A percentile compares a stretch with the other conserved stretches of the same genome.
Evolutionary conservation across 1,140 invertebrate genomes (phyloP).

Genomic region (Drosophila parabipectinata): DNA sequence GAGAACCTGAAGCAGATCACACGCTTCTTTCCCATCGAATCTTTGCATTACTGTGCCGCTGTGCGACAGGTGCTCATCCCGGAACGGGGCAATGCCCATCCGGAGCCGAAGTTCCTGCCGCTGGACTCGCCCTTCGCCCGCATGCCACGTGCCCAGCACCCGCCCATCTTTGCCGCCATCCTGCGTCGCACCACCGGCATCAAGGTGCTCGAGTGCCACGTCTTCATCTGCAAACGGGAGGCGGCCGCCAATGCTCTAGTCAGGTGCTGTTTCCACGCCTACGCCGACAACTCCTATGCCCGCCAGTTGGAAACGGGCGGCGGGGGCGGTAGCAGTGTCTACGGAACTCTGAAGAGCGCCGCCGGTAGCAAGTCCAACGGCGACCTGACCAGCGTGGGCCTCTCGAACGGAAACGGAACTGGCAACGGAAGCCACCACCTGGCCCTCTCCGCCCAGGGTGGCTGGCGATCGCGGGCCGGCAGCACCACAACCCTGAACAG

Average conservation of each 20-base stretch:
- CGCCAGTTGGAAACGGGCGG: slow-evolving; percentile 89
- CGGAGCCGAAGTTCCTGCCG: slow-evolving; percentile 94
- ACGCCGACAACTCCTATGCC: slow-evolving; percentile 96
- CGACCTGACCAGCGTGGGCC: slow-evolving; percentile 65
- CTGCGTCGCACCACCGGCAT: slow-evolving; percentile 97
- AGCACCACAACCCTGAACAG: slow-evolving; percentile 86
- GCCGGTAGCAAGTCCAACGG: slow-evolving; percentile 84
- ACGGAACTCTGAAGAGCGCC: slow-evolving; percentile 83
- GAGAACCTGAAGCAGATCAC: slow-evolving; percentile 97
- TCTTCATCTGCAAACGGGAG: slow-evolving; percentile 98
- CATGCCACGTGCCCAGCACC: slow-evolving; percentile 94
- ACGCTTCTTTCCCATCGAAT: slow-evolving; percentile 98
- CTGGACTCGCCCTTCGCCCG: slow-evolving; percentile 97
- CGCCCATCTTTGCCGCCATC: slow-evolving; percentile 98
- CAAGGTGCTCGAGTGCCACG: slow-evolving; percentile 99
- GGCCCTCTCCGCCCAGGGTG: slow-evolving; percentile 82
- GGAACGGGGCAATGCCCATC: slow-evolving; percentile 84
- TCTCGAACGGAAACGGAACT: slow-evolving; percentile 65
- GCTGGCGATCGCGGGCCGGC: slow-evolving; percentile 85
- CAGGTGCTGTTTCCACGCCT: slow-evolving; percentile 97
- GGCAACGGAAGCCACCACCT: slow-evolving; percentile 56
- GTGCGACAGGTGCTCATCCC: slow-evolving; percentile 92
- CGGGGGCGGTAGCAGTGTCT: slow-evolving; percentile 70
- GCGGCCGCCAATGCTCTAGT: slow-evolving; percentile 97
- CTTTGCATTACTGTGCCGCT: slow-evolving; percentile 98